Base-by-base conservation (phyloP, 2,797 vertebrate species). In the Hyperoplus immaculatus region DNA sequence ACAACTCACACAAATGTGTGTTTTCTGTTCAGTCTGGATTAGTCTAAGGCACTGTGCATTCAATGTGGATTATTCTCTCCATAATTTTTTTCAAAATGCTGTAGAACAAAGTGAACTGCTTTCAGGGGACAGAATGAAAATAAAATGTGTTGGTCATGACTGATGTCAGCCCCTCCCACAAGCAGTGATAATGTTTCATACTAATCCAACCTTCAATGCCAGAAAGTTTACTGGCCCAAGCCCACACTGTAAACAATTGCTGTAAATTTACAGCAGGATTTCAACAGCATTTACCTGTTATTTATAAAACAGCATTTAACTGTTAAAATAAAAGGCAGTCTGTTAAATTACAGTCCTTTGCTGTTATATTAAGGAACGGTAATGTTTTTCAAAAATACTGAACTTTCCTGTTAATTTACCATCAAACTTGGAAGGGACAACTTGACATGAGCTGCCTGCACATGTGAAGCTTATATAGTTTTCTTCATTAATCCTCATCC, bases 141-240 rank as follows among this genome's bases (percentile, higher is more conserved):
- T 55, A 29, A 29, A 29, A 29, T 38, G 57, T 57, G 69, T 63
- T 71, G 58, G 51, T 36, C 29, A 41, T 67, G 63, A 42, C 53
- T 70, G 64, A 64, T 58, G 57, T 55, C 51, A 54, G 18, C 42
- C 15, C 9, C n/a, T 67, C 65, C 58, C 11, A 59, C 7, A 70
- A 5, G 5, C 16, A 62, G 36, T 68, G 66, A 68, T 77, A 67
- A 70, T 59, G 54, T 70, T 87, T 72, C 66, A 78, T 70, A 72
- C 45, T 64, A 73, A 80, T 68, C 43, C 59, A 73, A 43, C 18
- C 56, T 18, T 63, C 72, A 42, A 64, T 43, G 56, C 60, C 60
- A 79, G 59, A 59, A 76, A 61, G 38, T 55, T 71, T 74, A 69
- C 21, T 66, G 43, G 42, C 43, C 29, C 42, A 13, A 42, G 39